Base-by-base conservation (phyloP, 1,140 invertebrate genomes). In the Phymastichus coffea region DNA sequence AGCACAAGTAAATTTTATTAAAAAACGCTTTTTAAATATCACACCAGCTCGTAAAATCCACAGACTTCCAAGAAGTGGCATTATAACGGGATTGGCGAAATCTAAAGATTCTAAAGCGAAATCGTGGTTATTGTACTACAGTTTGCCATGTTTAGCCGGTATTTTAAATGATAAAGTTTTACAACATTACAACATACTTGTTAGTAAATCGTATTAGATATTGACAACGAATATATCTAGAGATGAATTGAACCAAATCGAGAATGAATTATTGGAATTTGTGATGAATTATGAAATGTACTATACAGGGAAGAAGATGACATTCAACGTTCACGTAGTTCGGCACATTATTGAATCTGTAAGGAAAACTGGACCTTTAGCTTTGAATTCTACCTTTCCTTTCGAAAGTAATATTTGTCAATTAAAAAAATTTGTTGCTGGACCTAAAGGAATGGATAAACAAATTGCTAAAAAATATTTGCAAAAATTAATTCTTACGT, bases 381-480 rank as follows among this genome's bases (percentile, higher is more conserved):
- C 35, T 30, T 22, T 30, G 1, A 57, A 46, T 38, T 61, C 58
- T 0, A 43, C 47, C 7, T 61, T 61, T 41, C 15, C 38, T 22
- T 57, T 33, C 19, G 58, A 64, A 53, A n/a, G 28, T 4, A 56
- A 56, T 22, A 64, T 64, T 28, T 41, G 35, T 37, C 30, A 26
- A 30, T 23, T 64, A 22, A 63, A 59, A 43, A 20, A 35, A 1
- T 23, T 37, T n/a, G 35, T 59, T 3, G 47, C 48, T 41, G 61
- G 49, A n/a, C 41, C 41, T 2, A 63, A 54, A 41, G 43, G 41
- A 17, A 44, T 63, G n/a, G 49, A 59, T 10, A 52, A 40, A 33
- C 62, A 63, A 55, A 54, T 59, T 10, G 14, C 30, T 9, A 37
- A 19, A 37, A 63, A 59, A 51, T 47, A 22, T 28, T 30, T 62